Conservation (phyloP, 2,797 vertebrate species). For the Galago senegalensis region DNA sequence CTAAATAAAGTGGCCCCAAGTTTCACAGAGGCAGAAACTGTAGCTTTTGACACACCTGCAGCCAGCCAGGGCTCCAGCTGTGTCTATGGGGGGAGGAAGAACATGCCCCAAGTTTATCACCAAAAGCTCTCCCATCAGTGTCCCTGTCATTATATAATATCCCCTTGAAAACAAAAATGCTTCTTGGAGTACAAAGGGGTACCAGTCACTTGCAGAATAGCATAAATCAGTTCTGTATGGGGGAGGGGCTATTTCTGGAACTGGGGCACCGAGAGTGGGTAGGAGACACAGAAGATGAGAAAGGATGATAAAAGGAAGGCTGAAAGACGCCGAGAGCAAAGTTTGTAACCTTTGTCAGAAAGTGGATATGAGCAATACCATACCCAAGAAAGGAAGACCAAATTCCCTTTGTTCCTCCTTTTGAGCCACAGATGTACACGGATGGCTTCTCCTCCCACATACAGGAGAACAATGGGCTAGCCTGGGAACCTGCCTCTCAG, state of each 20-base stretch:
- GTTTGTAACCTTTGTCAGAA: background rate
- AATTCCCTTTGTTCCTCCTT: background rate
- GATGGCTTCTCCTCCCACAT: background rate
- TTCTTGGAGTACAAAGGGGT: background rate
- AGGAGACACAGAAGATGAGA: background rate
- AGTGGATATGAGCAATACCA: background rate
- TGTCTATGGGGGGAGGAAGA: accelerated
- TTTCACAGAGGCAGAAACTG: conserved; percentile 67
- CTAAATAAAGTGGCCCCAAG: conserved; percentile 63
- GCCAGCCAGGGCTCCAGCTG: conserved; percentile 30
- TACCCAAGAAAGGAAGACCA: background rate
- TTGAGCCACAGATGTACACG: background rate
- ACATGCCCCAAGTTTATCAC: background rate
- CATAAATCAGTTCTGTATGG: background rate
- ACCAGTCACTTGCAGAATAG: background rate
- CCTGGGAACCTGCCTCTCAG: background rate
- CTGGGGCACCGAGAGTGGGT: background rate
- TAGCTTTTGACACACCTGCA: conserved; percentile 55
- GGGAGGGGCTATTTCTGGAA: background rate
- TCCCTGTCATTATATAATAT: background rate
- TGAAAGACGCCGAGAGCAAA: background rate
- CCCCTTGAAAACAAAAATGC: background rate
- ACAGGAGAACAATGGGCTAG: background rate
- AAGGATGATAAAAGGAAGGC: background rate
- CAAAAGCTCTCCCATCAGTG: background rate